Base-by-base conservation (phyloP, 2,888 invertebrate genomes). In the Ligdia adustata region DNA sequence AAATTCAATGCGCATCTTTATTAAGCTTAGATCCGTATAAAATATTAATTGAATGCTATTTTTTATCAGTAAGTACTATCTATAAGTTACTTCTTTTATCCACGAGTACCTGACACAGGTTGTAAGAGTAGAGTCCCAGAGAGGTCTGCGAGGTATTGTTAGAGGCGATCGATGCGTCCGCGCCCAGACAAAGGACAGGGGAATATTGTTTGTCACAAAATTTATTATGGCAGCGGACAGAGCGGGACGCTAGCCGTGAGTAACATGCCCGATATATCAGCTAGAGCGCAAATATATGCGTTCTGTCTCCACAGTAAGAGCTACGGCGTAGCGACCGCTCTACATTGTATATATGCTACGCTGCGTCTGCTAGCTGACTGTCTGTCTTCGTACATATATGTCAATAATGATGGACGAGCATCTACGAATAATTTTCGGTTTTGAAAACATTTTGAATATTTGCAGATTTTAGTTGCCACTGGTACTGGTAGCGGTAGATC, bases 121-220 rank as follows among this genome's bases (percentile, higher is more conserved):
- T 11, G 14, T n/a, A 28, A 22, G 14, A 49, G 46, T 16, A 9
- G 16, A 33, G 57, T 46, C 55, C 64, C 55, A 62, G 60, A 61
- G 66, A 60, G 66, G 64, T 60, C 62, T 64, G 61, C 60, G 58
- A 57, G 66, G 71, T 71, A 77, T 81, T 77, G 81, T 82, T 71
- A 63, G 55, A 41, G 46, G 52, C 64, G 76, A 79, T 79, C 82
- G 82, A 83, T 82, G 78, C 72, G 70, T 61, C 71, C 69, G 77
- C 72, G 72, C 61, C 72, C 81, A 79, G 79, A 89, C 86, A 86
- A 86, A 82, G 80, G 85, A 75, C 72, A 70, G 57, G 75, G 78
- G 82, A 83, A 87, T 87, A 87, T 86, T 87, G 87, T 88, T 87
- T 86, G 86, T 83, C 80, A 83, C 80, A 78, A 86, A 87, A 87